Evolutionary conservation across 2,888 invertebrate species (phyloP), one percentile per base, ranked within the genome.

Genomic region (Cerceris ruficornis): DNA sequence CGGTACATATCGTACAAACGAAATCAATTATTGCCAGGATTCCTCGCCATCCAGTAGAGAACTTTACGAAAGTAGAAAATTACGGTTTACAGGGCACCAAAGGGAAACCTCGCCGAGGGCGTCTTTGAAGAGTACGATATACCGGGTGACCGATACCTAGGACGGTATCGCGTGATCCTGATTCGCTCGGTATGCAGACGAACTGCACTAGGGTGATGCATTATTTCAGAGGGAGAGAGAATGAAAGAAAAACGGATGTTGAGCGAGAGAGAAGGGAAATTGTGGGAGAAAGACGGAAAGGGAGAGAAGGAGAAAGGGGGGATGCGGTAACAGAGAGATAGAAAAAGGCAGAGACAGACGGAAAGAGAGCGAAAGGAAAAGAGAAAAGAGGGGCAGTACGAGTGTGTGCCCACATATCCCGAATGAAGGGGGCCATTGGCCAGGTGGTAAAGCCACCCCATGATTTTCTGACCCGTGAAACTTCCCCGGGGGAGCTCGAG

Each of bases 391-490:
- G 79, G 68, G 76, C 70, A 62, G 62, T 39, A 65, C 52, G 57
- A 62, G 42, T 54, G 69, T 49, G 43, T 61, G 61, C 57, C 54
- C 57, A 71, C n/a, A n/a, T 60, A 62, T 66, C 61, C 62, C 39
- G 39, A 13, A 58, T 54, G 70, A n/a, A 72, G 77, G 64, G 65
- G 81, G 69, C 68, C 84, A 88, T 84, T 85, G 86, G 82, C 89
- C 90, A 89, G 89, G 88, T 89, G 89, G 89, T 85, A 84, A 86
- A 85, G 83, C 86, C 86, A 87, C 89, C 90, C 90, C 88, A 86
- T 88, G 88, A 89, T 90, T 90, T 89, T 90, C 88, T 86, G 86
- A 85, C 88, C 86, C 84, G 84, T 83, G 84, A 85, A 86, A 87
- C 85, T 84, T 85, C 75, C 83, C 75, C 72, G 15, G 57, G 75